Conservation (phyloP, 2,797 vertebrate genomes). For the Muraenolepis orangiensis region DNA sequence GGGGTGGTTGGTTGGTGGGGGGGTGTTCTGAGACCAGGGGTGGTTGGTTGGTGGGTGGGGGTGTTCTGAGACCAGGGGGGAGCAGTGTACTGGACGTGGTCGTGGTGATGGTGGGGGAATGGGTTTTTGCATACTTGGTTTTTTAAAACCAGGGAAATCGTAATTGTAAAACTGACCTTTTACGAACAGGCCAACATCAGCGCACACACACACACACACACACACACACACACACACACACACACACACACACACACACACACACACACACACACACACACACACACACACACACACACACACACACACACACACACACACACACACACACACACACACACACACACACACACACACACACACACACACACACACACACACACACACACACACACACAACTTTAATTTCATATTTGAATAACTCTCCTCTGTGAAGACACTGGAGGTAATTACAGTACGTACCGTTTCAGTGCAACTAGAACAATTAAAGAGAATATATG, state of each 20-base stretch:
- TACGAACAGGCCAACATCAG: background rate
- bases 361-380: background rate
- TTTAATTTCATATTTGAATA: background rate
- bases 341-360: background rate
- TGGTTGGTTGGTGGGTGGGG: background rate
- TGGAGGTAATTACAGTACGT: background rate
- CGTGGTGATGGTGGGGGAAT: background rate
- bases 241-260: background rate
- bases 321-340: background rate
- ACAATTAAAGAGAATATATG: background rate
- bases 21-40: no score
- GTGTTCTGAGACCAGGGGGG: background rate
- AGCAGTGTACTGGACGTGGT: background rate
- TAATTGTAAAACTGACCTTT: constrained; percentile 1
- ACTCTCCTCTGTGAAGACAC: background rate
- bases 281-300: background rate
- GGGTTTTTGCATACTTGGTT: background rate
- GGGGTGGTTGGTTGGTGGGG: no score
- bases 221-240: background rate
- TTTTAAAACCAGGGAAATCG: background rate
- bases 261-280: background rate
- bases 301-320: background rate
- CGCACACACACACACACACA: background rate
- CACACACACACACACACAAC: background rate
- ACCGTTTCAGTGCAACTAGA: background rate